phyloP scores from a whole-genome alignment of 2,888 invertebrate species.

The Hydrotaea cyrtoneurina region DNA sequence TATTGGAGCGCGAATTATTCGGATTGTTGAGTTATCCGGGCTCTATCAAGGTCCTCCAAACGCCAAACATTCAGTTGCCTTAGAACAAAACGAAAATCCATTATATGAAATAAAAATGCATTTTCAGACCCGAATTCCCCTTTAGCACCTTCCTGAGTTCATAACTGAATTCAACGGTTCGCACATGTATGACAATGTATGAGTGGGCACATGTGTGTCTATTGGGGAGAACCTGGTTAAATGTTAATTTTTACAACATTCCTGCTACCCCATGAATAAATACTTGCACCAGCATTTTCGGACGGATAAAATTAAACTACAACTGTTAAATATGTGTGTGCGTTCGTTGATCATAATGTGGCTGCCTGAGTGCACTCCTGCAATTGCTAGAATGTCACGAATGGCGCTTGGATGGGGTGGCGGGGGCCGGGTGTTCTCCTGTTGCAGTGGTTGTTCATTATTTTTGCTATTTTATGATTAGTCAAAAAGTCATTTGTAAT shows the following conservation, averaged over 20 bases:
- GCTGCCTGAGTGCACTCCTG: background rate
- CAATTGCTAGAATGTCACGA: background rate
- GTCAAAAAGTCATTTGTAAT: slow-evolving; percentile 23
- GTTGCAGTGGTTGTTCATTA: slow-evolving; percentile 15
- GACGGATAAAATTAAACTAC: slow-evolving; percentile 14
- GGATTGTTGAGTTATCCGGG: no score
- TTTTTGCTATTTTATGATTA: slow-evolving; percentile 29
- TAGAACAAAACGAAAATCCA: no score
- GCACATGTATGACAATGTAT: no score
- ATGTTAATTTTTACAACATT: slow-evolving; percentile 16
- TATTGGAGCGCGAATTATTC: no score
- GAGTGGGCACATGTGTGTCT: no score
- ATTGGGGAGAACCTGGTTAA: background rate
- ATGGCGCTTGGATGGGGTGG: background rate
- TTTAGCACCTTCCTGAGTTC: no score
- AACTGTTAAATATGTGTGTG: background rate
- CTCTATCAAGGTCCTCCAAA: no score
- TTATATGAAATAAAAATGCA: no score
- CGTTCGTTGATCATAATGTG: background rate
- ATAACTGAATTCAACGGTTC: no score
- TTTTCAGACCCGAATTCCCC: no score
- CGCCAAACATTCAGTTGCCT: no score
- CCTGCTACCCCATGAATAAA: background rate
- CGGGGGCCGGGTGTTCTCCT: background rate
- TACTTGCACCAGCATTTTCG: background rate